Evolutionary conservation across 2,797 vertebrate genomes (phyloP).

Genomic region (Lacerta viridis): DNA sequence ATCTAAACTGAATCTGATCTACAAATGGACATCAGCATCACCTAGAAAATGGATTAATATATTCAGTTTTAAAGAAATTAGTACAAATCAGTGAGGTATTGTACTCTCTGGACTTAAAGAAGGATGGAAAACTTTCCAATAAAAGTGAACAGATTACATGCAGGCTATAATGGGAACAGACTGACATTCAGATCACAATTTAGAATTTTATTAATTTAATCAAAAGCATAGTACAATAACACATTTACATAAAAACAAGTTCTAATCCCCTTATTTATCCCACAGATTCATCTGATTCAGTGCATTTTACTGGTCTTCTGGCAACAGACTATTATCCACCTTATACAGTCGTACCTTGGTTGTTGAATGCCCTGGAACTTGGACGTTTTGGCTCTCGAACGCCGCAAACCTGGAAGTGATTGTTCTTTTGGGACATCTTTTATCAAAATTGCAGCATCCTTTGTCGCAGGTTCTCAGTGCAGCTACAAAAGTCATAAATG

Average conservation of each 20-base stretch:
- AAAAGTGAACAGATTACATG: slow-evolving; percentile 41
- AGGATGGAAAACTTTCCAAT: background rate
- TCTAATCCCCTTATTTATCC: too few species aligned
- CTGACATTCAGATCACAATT: background rate
- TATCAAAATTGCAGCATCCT: background rate
- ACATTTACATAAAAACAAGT: too few species aligned
- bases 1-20: background rate
- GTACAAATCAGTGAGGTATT: slow-evolving; percentile 44
- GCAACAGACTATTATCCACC: too few species aligned
- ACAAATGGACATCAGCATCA: slow-evolving; percentile 44
- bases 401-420: too few species aligned
- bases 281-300: too few species aligned
- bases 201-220: too few species aligned
- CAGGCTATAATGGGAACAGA: slow-evolving; percentile 25
- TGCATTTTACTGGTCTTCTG: too few species aligned
- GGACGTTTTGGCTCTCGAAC: too few species aligned
- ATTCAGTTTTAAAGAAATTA: slow-evolving; percentile 27
- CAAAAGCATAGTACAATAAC: too few species aligned
- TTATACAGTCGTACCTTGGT: too few species aligned
- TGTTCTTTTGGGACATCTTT: too few species aligned
- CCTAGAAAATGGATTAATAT: slow-evolving; percentile 22
- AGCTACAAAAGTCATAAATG: background rate
- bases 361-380: too few species aligned
- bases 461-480: background rate
- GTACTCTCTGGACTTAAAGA: slow-evolving; percentile 48